These are phyloP conservation scores for Calliphora vicina DNA, from an alignment of 1,140 invertebrate genomes.

Conservation along the genomic window DNA sequence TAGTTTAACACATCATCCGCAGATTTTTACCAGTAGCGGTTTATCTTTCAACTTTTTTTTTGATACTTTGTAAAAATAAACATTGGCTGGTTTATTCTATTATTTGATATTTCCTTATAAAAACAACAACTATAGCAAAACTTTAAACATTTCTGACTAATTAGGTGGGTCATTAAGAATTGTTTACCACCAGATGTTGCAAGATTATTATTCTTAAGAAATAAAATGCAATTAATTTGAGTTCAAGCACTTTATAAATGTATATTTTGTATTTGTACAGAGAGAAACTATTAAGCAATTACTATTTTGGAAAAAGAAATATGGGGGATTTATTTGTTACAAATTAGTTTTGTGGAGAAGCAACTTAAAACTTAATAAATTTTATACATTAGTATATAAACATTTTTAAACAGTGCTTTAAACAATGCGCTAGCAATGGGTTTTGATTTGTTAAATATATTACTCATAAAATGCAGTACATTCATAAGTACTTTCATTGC, in stretches of 20 bases:
- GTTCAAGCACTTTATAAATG: background rate
- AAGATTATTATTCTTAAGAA: background rate
- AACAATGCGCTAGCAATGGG: background rate
- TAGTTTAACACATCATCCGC: too few relatives aligned
- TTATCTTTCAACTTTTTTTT: too few relatives aligned
- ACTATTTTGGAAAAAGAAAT: background rate
- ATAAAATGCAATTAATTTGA: conserved; percentile 13
- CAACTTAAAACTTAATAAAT: background rate
- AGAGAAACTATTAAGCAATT: background rate
- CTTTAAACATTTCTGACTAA: background rate
- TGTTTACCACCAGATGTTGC: background rate
- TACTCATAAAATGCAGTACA: too few relatives aligned
- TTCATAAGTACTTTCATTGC: too few relatives aligned
- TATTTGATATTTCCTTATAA: too few relatives aligned
- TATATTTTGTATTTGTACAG: too few relatives aligned
- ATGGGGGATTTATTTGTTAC: background rate
- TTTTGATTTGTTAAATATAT: too few relatives aligned
- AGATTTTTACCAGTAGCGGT: too few relatives aligned
- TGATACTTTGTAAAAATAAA: too few relatives aligned
- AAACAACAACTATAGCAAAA: background rate
- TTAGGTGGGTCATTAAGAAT: conserved; percentile 10
- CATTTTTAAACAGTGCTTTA: background rate
- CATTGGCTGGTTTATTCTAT: too few relatives aligned
- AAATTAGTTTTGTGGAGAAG: background rate
- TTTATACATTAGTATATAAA: too few relatives aligned